A percentile compares a stretch with the other conserved stretches of the same genome.
Evolutionary conservation across 2,888 invertebrate species (phyloP).

Genomic region (Apamea crenata): DNA sequence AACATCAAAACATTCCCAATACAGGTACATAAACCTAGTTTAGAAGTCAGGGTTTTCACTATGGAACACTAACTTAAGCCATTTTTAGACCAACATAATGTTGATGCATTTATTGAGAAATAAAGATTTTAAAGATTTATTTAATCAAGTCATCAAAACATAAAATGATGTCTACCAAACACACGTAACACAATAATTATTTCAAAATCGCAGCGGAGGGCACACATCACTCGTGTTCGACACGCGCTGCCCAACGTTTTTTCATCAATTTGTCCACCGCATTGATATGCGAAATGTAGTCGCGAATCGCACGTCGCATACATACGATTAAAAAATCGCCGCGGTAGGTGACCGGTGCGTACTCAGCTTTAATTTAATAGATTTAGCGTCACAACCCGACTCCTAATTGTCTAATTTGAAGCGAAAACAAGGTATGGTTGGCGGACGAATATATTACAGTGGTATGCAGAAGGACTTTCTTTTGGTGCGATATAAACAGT

Average conservation of each 20-base stretch:
- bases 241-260: constrained; percentile 81
- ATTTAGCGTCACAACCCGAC: constrained; percentile 84
- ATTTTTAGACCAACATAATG: too few relatives aligned
- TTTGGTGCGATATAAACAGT: constrained; percentile 86
- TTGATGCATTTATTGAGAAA: too few relatives aligned
- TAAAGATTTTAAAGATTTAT: too few relatives aligned
- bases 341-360: constrained; percentile 88
- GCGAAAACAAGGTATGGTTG: constrained; percentile 87
- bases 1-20: constrained; percentile 17
- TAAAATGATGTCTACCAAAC: constrained; percentile 36
- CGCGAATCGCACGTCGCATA: constrained; percentile 88
- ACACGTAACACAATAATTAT: constrained; percentile 67
- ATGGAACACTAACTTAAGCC: too few relatives aligned
- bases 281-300: constrained; percentile 89
- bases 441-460: constrained; percentile 86
- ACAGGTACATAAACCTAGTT: too few relatives aligned
- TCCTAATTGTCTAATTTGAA: constrained; percentile 90
- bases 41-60: too few relatives aligned
- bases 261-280: constrained; percentile 86
- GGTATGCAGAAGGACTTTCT: constrained; percentile 89
- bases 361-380: constrained; percentile 89
- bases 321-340: constrained; percentile 89
- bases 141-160: constrained; percentile 35
- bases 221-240: constrained; percentile 75
- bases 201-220: constrained; percentile 76